A percentile compares a stretch with the other conserved stretches of the same genome.
Conservation (phyloP, 2,888 invertebrate genomes). For the Archaeoteleia sp. region DNA sequence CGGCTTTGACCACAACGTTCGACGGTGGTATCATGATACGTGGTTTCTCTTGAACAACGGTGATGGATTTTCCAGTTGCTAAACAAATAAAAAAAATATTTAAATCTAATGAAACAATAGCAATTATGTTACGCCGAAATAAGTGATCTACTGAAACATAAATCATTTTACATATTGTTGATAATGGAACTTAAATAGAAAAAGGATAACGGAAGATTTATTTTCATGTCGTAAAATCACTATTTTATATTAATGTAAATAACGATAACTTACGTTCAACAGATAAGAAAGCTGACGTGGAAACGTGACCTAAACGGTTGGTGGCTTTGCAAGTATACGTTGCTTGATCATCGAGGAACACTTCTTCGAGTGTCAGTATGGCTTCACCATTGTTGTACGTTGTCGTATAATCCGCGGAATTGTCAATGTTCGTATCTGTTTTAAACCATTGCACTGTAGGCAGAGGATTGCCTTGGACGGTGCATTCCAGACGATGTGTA, state of each 20-base stretch:
- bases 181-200: background rate
- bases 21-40: slow-evolving; percentile 79
- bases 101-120: background rate
- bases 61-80: slow-evolving; percentile 78
- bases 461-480: slow-evolving; percentile 83
- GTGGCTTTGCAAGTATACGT: slow-evolving; percentile 82
- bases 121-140: too few species aligned
- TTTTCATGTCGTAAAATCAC: too few species aligned
- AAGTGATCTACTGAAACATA: too few species aligned
- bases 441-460: slow-evolving; percentile 89
- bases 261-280: slow-evolving; percentile 79
- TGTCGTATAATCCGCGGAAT: slow-evolving; percentile 83
- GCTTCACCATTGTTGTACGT: slow-evolving; percentile 90
- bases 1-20: slow-evolving; percentile 84
- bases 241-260: too few species aligned
- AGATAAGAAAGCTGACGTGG: slow-evolving; percentile 79
- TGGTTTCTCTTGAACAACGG: slow-evolving; percentile 76
- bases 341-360: slow-evolving; percentile 81
- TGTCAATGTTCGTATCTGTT: slow-evolving; percentile 82
- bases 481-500: slow-evolving; percentile 81
- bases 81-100: slow-evolving; percentile 34
- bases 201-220: too few species aligned
- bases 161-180: too few species aligned
- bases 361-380: slow-evolving; percentile 82
- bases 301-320: slow-evolving; percentile 81